Evolutionary conservation across 2,888 invertebrate genomes (phyloP).

Genomic region (Candidula unifasciata): DNA sequence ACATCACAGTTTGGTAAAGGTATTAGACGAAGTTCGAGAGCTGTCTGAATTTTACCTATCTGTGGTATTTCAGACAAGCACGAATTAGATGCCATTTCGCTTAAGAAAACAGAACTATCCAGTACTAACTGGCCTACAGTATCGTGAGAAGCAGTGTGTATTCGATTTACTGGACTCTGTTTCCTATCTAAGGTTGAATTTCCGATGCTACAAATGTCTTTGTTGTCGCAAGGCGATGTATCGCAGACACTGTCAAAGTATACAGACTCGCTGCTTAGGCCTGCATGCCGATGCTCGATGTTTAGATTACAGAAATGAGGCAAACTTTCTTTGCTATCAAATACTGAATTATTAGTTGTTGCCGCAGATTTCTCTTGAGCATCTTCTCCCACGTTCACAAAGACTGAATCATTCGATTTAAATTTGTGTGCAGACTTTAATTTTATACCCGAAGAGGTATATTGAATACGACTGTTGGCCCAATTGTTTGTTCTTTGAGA

Average conservation of each 20-base stretch:
- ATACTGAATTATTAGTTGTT: neutral
- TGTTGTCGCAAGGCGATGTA: neutral
- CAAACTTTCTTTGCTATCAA: neutral
- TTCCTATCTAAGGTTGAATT: neutral
- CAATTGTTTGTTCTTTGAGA: neutral
- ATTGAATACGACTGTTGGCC: neutral
- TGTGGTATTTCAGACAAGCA: neutral
- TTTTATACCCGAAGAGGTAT: neutral
- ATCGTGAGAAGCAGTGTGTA: neutral
- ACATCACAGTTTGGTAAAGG: neutral
- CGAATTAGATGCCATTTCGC: neutral
- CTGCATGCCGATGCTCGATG: neutral
- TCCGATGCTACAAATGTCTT: neutral
- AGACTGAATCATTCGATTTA: neutral
- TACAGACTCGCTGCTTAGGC: constrained; percentile 25
- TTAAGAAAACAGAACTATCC: neutral
- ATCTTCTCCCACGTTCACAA: neutral
- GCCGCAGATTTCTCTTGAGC: neutral
- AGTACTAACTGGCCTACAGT: neutral
- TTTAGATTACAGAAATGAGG: neutral
- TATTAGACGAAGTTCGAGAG: too few species aligned
- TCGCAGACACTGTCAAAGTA: constrained; percentile 29
- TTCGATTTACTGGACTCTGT: neutral
- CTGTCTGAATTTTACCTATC: too few species aligned
- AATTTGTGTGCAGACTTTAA: neutral